Percentiles rank a stretch among this genome's conserved stretches.
Conservation (phyloP, 2,888 invertebrate species). For the Schizaphis graminum region DNA sequence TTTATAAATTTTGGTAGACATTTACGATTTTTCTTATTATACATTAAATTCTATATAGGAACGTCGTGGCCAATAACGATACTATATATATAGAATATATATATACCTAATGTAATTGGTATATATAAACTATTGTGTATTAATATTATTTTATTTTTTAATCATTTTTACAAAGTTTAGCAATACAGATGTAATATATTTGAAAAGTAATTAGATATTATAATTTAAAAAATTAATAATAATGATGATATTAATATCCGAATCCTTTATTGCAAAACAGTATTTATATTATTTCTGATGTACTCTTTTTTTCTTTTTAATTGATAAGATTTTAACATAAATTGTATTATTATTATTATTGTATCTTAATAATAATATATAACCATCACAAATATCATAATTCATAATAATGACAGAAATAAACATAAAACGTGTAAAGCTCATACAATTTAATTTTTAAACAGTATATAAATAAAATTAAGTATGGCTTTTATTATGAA, state of each 20-base stretch:
- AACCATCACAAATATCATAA: too few relatives aligned
- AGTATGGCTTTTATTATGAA: too few relatives aligned
- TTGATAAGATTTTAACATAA: too few relatives aligned
- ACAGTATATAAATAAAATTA: too few relatives aligned
- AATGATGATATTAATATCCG: not conserved
- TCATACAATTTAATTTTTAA: too few relatives aligned
- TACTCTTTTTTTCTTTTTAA: not conserved
- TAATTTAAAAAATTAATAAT: not conserved
- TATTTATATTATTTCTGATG: not conserved
- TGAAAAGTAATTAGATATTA: not conserved
- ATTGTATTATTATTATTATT: too few relatives aligned
- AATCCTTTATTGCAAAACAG: not conserved
- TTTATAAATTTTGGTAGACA: not conserved
- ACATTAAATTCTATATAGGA: not conserved
- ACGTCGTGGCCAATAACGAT: not conserved
- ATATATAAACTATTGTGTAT: not conserved
- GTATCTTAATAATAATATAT: too few relatives aligned
- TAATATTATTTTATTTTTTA: not conserved
- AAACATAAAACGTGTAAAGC: too few relatives aligned
- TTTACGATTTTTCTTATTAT: not conserved
- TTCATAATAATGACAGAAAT: too few relatives aligned
- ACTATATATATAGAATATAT: not conserved
- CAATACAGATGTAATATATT: not conserved
- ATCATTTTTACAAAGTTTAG: not conserved
- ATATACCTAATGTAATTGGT: not conserved